phyloP scores from a whole-genome alignment of 2,113 vertebrate genomes.

The Coracopsis vasa region DNA sequence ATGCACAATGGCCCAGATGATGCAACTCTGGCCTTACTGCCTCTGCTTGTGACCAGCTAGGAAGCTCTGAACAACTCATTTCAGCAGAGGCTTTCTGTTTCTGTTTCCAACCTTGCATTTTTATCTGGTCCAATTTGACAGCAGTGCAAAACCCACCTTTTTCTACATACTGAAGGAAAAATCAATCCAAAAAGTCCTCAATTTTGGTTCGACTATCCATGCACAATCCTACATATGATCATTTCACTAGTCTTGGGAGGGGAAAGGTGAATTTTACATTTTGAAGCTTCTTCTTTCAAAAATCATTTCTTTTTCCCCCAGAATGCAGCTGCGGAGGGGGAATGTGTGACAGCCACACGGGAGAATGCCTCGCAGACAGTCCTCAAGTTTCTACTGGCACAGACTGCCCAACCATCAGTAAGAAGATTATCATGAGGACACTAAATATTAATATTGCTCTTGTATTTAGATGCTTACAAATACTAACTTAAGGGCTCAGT shows the following conservation, averaged over 20 bases:
- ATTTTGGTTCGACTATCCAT: not conserved
- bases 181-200: not conserved
- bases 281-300: not conserved
- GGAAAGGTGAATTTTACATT: not conserved
- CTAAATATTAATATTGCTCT: not conserved
- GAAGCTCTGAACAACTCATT: not conserved
- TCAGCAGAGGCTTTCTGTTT: not conserved
- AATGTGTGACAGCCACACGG: constrained; percentile 88
- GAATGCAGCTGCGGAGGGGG: constrained; percentile 88
- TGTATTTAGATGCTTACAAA: constrained; percentile 36
- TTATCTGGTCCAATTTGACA: not conserved
- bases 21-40: not conserved
- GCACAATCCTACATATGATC: not conserved
- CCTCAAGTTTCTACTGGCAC: constrained; percentile 71
- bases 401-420: constrained; percentile 80
- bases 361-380: constrained; percentile 85
- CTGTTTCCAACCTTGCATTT: not conserved
- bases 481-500: not conserved
- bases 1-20: not conserved
- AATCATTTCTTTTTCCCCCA: constrained; percentile 54
- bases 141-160: not conserved
- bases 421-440: constrained; percentile 40
- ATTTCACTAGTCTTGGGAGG: not conserved
- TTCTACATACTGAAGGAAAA: not conserved
- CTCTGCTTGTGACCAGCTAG: not conserved